These are phyloP conservation scores for Bergia sp. DNA, from an alignment of 92 coral and sea anemone genomes.

Conservation along the genomic window DNA sequence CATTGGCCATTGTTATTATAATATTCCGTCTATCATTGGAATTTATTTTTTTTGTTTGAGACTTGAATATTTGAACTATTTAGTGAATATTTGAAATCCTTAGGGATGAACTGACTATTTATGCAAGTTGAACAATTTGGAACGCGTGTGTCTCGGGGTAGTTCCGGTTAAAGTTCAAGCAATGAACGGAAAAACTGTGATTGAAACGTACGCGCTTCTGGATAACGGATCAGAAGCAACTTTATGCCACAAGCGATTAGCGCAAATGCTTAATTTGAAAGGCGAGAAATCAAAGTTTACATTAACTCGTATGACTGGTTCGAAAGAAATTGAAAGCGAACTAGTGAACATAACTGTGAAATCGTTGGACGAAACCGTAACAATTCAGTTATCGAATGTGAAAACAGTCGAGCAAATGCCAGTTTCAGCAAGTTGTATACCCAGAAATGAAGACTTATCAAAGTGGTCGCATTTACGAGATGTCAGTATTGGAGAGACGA, in stretches of 20 bases:
- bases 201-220: constrained; percentile 62
- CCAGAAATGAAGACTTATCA: constrained; percentile 45
- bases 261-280: constrained; percentile 37
- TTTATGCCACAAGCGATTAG: constrained; percentile 64
- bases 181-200: constrained; percentile 41
- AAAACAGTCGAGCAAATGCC: constrained; percentile 69
- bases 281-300: constrained; percentile 61
- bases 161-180: constrained; percentile 71
- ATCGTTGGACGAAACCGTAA: constrained; percentile 59
- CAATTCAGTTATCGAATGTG: constrained; percentile 59
- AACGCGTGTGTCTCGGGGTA: constrained; percentile 66
- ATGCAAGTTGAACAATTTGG: no score
- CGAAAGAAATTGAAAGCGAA: constrained; percentile 51
- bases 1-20: no score
- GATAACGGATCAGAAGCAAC: constrained; percentile 35
- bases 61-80: no score
- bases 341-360: constrained; percentile 55
- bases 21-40: no score
- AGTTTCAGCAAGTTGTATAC: constrained; percentile 56
- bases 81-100: no score
- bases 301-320: constrained; percentile 67
- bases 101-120: no score
- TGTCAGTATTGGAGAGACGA: constrained; percentile 43
- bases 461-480: constrained; percentile 56
- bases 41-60: no score